Base-by-base conservation (phyloP, 2,888 invertebrate species). In the Acanthosepion esculentum region DNA sequence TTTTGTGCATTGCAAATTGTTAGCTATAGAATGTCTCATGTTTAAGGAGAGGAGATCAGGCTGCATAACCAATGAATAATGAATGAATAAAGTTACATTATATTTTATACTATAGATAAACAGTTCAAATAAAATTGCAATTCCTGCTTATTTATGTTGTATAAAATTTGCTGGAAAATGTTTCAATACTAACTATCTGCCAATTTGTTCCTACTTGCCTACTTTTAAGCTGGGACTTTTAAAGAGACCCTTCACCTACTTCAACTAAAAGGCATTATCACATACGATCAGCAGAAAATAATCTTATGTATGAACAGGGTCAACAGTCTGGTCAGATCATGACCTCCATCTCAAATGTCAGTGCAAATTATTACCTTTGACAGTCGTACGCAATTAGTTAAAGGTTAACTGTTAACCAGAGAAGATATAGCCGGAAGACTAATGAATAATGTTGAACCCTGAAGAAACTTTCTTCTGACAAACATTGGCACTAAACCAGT, bases 281-380 rank as follows among this genome's bases (percentile, higher is more conserved):
- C 59, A 78, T 78, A 33, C 33, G 78, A 78, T 78, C 78, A 78
- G 15, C n/a, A 78, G 78, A 78, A 78, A 78, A 78, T 78, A 78
- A 78, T 78, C 78, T 78, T n/a, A 78, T n/a, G 78, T 33, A 33
- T 33, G 12, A 78, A 18, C 18, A 33, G n/a, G 78, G 78, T 78
- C 78, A 78, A 78, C 15, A 78, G 78, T 78, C 78, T 78, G 78
- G 78, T 78, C 78, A 78, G 78, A 78, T 78, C 78, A 78, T n/a
- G 78, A 78, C 33, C 78, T 78, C 29, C 29, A 78, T 29, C 78
- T 78, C 18, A 1, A 18, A 78, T 78, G 78, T 78, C 78, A 78
- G 78, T 78, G 78, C 78, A 78, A 78, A 78, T 78, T 78, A 78
- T 78, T n/a, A 78, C 33, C 78, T 78, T 33, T 78, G 78, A n/a